Base-by-base conservation (phyloP, 2,888 invertebrate species). In the Gymnocheta viridis region DNA sequence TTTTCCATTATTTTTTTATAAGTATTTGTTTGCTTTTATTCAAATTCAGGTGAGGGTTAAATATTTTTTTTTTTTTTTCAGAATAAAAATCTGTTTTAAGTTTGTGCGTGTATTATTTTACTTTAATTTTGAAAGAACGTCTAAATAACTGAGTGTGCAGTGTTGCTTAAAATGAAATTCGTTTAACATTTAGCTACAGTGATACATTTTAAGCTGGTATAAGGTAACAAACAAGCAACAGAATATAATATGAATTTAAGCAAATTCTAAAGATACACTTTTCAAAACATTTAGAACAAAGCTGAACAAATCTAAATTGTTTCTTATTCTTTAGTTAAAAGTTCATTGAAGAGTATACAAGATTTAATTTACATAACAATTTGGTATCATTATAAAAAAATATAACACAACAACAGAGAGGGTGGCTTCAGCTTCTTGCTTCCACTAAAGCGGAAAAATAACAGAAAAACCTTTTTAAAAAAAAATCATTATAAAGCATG, bases 341-440 rank as follows among this genome's bases (percentile, higher is more conserved):
- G 51, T 51, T 67, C 60, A 74, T 81, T 74, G 67, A 56, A 38
- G 54, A 81, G 58, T 44, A 72, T 19, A 74, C n/a, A 74, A 62
- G 74, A 74, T 69, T 74, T 74, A 81, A 81, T 81, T 81, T 81
- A 69, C 74, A 81, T 74, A 74, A 32, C 74, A 81, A 74, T 81
- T 74, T 74, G 64, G 29, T 56, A 76, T 54, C 54, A 76, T 41
- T 44, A 51, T 58, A 44, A 58, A 38, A 29, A 27, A 2, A 24
- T 32, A n/a, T 24, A 41, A 29, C 4, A 38, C 19, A 62, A 41
- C 4, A 14, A 17, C 17, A 12, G 0, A 22, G 38, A 54, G 54
- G 64, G 54, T 76, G 74, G 32, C 22, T 49, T 22, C 10, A 22
- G 22, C 22, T 49, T 10, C 22, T 22, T 49, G 22, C 22, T 49